Percentiles rank a stretch among this genome's conserved stretches.
These are phyloP conservation scores for Vespertilio murinus DNA, from an alignment of 2,797 vertebrate species.

Conservation along the genomic window DNA sequence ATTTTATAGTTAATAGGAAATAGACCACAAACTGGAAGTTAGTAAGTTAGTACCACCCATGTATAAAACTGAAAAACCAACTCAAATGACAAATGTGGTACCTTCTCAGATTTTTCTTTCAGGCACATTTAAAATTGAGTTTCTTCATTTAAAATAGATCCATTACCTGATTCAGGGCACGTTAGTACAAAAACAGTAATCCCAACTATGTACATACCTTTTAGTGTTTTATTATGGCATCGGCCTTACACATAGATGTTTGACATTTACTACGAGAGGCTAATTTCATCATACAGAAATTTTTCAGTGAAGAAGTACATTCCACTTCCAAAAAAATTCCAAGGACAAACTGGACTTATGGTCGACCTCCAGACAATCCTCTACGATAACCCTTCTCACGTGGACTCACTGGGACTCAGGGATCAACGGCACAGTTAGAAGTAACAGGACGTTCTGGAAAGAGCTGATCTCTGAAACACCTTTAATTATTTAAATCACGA, in stretches of 20 bases:
- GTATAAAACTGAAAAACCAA: background rate
- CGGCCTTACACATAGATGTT: conserved; percentile 63
- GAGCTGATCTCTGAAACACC: background rate
- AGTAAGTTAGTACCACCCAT: background rate
- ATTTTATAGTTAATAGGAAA: background rate
- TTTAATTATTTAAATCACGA: background rate
- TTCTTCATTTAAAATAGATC: conserved; percentile 22
- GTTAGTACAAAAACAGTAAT: background rate
- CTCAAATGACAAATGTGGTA: background rate
- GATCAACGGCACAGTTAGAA: background rate
- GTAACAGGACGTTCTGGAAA: background rate
- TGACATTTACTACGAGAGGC: conserved; percentile 65
- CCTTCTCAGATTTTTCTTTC: conserved; percentile 6
- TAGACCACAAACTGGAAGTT: background rate
- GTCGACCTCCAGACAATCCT: background rate
- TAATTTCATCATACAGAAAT: conserved; percentile 54
- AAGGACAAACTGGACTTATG: background rate
- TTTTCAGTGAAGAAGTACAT: conserved; percentile 43
- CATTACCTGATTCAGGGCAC: background rate
- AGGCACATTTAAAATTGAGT: background rate
- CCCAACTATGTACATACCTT: conserved; percentile 27
- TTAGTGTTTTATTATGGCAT: conserved; percentile 47
- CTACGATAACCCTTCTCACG: background rate
- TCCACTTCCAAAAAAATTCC: background rate
- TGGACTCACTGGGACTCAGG: background rate